Evolutionary conservation across 2,797 vertebrate genomes (phyloP).

Genomic region (Leptoclinus maculatus): DNA sequence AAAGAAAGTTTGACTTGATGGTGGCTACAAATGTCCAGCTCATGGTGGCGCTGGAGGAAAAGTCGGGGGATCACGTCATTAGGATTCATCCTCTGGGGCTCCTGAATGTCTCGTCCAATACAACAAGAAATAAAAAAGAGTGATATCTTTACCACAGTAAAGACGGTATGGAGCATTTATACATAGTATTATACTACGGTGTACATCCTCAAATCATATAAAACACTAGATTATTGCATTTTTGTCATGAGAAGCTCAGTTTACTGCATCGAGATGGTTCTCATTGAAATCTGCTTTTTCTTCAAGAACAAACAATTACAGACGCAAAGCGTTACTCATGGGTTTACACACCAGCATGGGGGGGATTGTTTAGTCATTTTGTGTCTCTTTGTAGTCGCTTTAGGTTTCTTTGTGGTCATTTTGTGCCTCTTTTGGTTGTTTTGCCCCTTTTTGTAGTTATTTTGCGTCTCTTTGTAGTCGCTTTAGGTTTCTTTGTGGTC

Average conservation of each 20-base stretch:
- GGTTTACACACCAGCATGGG: constrained; percentile 6
- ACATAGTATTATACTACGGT: too few relatives aligned
- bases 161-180: too few relatives aligned
- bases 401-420: not conserved
- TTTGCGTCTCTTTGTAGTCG: not conserved
- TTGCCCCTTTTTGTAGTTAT: not conserved
- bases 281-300: not conserved
- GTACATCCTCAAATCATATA: not conserved
- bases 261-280: not conserved
- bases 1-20: not conserved
- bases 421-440: not conserved
- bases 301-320: not conserved
- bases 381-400: not conserved
- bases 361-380: not conserved
- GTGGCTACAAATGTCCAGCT: not conserved
- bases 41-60: not conserved
- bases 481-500: not conserved
- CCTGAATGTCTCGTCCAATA: not conserved
- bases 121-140: not conserved
- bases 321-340: not conserved
- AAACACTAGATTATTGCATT: not conserved
- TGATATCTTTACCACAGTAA: too few relatives aligned
- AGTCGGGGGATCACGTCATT: not conserved
- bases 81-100: not conserved
- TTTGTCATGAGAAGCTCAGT: not conserved